These are phyloP conservation scores for Ennomos quercinarius DNA, from an alignment of 2,888 invertebrate genomes.

Conservation along the genomic window DNA sequence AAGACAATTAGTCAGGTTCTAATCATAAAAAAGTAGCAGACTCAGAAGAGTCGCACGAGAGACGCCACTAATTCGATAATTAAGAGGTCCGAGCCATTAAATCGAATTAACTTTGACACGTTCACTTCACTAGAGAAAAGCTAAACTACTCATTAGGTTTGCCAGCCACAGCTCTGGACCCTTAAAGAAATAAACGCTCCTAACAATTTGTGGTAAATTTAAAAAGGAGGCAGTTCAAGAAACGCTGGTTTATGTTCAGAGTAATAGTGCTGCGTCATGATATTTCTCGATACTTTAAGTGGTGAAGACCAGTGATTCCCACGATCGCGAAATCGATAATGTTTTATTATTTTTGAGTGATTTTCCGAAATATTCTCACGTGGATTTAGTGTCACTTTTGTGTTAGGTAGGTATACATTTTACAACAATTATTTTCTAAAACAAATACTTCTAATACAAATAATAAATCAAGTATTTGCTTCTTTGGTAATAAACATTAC, in stretches of 20 bases:
- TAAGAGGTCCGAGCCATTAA: conserved; percentile 74
- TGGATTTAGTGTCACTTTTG: conserved; percentile 10
- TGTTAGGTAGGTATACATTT: background rate
- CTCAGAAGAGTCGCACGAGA: conserved; percentile 44
- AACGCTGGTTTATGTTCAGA: conserved; percentile 47
- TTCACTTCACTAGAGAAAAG: conserved; percentile 76
- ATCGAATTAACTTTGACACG: conserved; percentile 83
- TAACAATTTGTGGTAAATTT: background rate
- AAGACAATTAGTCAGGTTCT: background rate
- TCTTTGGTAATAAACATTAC: no score
- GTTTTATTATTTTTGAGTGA: conserved; percentile 39
- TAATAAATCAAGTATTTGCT: no score
- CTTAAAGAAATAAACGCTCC: conserved; percentile 7
- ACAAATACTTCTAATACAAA: no score
- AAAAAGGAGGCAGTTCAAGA: conserved; percentile 9
- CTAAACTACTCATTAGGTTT: conserved; percentile 76
- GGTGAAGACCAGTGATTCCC: conserved; percentile 64
- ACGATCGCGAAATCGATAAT: conserved; percentile 82
- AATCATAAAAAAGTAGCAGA: conserved; percentile 44
- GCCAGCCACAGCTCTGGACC: conserved; percentile 57
- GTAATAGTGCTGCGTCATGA: conserved; percentile 73
- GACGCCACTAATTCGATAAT: conserved; percentile 79
- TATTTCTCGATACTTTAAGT: conserved; percentile 65
- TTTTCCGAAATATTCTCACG: conserved; percentile 36
- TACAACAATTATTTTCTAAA: no score